A percentile compares a stretch with the other conserved stretches of the same genome.
Evolutionary conservation across 2,113 vertebrate genomes (phyloP).

Genomic region (Montifringilla adamsi): DNA sequence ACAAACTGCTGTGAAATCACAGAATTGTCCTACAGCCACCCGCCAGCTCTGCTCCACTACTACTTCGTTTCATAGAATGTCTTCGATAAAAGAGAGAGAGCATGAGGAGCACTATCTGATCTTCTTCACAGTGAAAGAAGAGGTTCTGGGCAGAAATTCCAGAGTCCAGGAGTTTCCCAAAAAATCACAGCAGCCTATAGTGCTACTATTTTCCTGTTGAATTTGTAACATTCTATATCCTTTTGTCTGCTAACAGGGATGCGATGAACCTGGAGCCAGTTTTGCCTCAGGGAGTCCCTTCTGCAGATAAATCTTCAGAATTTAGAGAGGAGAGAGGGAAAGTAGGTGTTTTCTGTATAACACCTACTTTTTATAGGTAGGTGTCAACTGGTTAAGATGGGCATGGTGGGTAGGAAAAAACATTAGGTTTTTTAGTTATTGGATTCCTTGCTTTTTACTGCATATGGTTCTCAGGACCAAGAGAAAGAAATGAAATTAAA

Average conservation of each 20-base stretch:
- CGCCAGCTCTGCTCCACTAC: not conserved
- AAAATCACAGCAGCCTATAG: not conserved
- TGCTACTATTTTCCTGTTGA: accelerated
- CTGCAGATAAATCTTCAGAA: not conserved
- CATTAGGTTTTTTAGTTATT: not conserved
- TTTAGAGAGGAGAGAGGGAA: not conserved
- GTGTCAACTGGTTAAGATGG: not conserved
- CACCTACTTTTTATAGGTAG: not conserved
- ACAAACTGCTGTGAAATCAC: constrained; percentile 42
- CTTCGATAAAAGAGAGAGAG: not conserved
- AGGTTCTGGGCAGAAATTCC: not conserved
- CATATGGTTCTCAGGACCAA: not conserved
- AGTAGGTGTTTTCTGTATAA: not conserved
- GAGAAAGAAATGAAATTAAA: not conserved
- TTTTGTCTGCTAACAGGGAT: not conserved
- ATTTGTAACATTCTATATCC: not conserved
- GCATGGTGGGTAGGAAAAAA: not conserved
- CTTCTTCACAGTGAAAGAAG: not conserved
- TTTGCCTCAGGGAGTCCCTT: not conserved
- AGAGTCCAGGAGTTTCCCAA: not conserved
- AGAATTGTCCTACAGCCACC: constrained; percentile 26
- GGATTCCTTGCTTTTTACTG: not conserved
- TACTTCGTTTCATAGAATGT: not conserved
- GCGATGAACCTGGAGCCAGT: not conserved
- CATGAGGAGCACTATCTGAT: not conserved